Evolutionary conservation across 2,797 vertebrate species (phyloP).

Genomic region (Notamacropus eugenii): DNA sequence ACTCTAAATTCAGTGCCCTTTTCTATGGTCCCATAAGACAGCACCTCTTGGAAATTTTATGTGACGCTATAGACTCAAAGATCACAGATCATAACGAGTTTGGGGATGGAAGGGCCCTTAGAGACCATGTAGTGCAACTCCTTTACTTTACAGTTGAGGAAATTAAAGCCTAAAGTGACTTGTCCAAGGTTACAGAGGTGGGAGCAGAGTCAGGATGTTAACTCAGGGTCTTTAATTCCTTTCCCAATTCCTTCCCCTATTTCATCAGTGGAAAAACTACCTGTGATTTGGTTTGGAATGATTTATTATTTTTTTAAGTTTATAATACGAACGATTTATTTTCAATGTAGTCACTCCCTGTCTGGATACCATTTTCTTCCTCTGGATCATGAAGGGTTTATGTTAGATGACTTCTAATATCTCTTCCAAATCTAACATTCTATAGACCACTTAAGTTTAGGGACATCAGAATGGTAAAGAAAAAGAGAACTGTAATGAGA

Average conservation of each 20-base stretch:
- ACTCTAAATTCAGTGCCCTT: background rate
- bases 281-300: background rate
- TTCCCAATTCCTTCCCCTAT: background rate
- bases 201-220: background rate
- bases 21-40: background rate
- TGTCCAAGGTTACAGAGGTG: background rate
- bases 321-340: background rate
- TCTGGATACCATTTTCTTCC: too few species aligned
- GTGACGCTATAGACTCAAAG: background rate
- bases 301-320: background rate
- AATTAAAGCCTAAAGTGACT: background rate
- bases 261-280: background rate
- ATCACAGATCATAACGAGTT: background rate
- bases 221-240: background rate
- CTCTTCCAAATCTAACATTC: too few species aligned
- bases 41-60: background rate
- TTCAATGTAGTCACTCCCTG: too few species aligned
- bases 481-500: too few species aligned
- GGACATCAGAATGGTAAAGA: too few species aligned
- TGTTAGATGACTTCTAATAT: too few species aligned
- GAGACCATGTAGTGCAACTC: background rate
- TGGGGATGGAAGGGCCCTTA: background rate
- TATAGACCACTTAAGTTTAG: too few species aligned
- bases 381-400: too few species aligned
- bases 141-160: background rate